These are phyloP conservation scores for Calephelis nemesis DNA, from an alignment of 1,140 invertebrate genomes.

Conservation along the genomic window DNA sequence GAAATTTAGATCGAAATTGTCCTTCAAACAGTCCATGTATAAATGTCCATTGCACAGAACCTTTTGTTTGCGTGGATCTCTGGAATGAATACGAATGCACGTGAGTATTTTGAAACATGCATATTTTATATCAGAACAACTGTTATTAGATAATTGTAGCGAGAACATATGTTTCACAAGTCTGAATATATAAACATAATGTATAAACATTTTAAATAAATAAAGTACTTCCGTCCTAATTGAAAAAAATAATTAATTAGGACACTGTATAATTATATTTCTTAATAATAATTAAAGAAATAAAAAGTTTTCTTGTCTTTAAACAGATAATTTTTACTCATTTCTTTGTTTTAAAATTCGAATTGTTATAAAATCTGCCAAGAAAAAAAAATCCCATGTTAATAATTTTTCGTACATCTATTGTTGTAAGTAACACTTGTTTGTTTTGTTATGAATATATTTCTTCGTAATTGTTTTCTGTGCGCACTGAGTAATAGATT, in stretches of 20 bases:
- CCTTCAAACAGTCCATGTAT: conserved; percentile 96
- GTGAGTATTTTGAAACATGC: conserved; percentile 82
- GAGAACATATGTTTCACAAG: too few relatives aligned
- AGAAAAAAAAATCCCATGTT: neutral
- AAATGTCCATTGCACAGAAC: conserved; percentile 93
- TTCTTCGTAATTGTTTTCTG: conserved; percentile 29
- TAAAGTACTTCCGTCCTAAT: too few relatives aligned
- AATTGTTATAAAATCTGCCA: too few relatives aligned
- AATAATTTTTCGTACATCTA: neutral
- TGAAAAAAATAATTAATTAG: too few relatives aligned
- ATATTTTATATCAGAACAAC: neutral
- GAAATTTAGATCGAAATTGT: conserved; percentile 94
- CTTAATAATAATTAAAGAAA: too few relatives aligned
- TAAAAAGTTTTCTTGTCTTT: too few relatives aligned
- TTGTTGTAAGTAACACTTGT: conserved; percentile 16
- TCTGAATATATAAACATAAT: too few relatives aligned
- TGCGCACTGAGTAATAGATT: conserved; percentile 51
- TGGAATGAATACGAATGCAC: conserved; percentile 99
- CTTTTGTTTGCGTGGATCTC: conserved; percentile 97
- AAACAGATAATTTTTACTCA: too few relatives aligned
- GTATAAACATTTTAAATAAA: too few relatives aligned
- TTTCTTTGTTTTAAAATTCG: too few relatives aligned
- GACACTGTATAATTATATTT: too few relatives aligned
- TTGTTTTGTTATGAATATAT: neutral
- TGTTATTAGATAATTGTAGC: neutral